Percentiles rank a stretch among this genome's conserved stretches.
Conservation (phyloP, 2,797 vertebrate genomes). For the Saxicola maurus region DNA sequence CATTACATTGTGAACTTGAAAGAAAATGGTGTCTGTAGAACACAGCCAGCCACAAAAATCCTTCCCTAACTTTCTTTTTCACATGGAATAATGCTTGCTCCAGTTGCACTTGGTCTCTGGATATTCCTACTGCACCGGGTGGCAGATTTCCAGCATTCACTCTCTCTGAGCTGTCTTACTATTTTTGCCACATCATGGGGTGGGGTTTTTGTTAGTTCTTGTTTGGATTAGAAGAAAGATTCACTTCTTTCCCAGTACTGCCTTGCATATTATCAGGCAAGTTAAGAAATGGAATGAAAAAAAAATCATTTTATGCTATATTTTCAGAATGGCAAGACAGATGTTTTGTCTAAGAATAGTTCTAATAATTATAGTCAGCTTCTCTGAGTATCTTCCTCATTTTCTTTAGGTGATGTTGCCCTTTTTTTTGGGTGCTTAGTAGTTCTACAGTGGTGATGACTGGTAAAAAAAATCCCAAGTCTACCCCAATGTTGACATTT, state of each 20-base stretch:
- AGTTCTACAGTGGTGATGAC: background rate
- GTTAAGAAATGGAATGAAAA: background rate
- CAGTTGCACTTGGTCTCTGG: background rate
- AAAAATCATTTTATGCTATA: background rate
- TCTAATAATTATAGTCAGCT: background rate
- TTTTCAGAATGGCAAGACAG: background rate
- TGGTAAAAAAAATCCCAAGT: background rate
- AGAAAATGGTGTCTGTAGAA: background rate
- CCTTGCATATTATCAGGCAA: background rate
- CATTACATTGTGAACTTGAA: background rate
- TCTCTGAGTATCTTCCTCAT: background rate
- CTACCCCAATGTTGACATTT: background rate
- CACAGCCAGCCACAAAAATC: background rate
- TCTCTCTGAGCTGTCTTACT: background rate
- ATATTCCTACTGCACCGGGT: background rate
- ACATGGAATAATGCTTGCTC: background rate
- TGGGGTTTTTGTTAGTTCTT: background rate
- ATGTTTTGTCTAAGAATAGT: background rate
- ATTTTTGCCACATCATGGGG: background rate
- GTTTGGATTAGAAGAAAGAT: background rate
- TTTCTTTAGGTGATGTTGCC: background rate
- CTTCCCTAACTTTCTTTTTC: background rate
- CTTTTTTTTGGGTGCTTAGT: background rate
- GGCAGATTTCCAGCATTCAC: background rate
- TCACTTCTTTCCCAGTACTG: background rate